Base-by-base conservation (phyloP, 2,797 vertebrate genomes). In the Protonibea diacanthus region DNA sequence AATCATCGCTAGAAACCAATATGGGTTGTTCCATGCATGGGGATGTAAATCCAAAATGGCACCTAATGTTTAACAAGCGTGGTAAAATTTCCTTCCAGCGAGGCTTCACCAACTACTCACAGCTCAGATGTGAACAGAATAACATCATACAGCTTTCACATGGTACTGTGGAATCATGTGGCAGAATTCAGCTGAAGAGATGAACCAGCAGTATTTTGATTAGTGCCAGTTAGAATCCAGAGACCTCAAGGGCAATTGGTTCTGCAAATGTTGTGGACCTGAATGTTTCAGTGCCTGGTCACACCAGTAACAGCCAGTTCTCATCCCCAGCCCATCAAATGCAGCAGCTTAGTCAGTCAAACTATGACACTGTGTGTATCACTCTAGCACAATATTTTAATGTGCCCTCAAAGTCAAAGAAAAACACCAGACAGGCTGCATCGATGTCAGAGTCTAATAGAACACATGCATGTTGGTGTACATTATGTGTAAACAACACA, bases 1-100 rank as follows among this genome's bases (percentile, higher is more conserved):
- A 85, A 67, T 85, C 68, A 82, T 55, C 76, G 76, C 52, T 48
- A 29, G 56, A 58, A 71, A 59, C 21, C 56, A 48, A 60, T 60
- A 60, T 53, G 55, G 67, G 63, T 67, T 27, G 57, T 61, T 63
- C 68, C 38, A 65, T 40, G 67, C 2, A 2, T 40, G 18, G 17
- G 23, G 57, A 86, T 88, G 80, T 85, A 85, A 86, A 89, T 85
- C 56, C 58, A 52, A 70, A 77, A 76, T 53, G 51, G 78, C 61
- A 63, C n/a, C 71, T 79, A 73, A 70, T 72, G 68, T 51, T 80
- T 51, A 78, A 79, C 71, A 68, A 61, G 59, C 12, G 9, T 65
- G n/a, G 40, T 80, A 55, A 76, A 74, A 62, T 60, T 47, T 72
- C 73, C 42, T 13, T 70, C 63, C 57, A 6, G 29, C 0, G 5